These are phyloP conservation scores for Listrodromus nycthemerus DNA, from an alignment of 2,888 invertebrate species.

Conservation along the genomic window DNA sequence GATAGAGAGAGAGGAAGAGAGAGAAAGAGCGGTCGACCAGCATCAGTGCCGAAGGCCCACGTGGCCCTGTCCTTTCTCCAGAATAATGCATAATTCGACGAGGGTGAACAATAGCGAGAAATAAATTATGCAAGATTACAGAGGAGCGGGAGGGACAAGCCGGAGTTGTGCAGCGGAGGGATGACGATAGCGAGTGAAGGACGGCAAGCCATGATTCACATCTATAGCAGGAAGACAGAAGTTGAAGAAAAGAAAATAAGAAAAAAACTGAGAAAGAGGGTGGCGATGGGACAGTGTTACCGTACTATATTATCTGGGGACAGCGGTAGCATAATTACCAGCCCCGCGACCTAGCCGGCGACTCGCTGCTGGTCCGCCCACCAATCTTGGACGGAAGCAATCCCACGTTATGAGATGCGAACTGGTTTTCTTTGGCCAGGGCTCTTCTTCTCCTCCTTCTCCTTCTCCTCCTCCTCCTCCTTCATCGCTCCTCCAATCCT, in stretches of 20 bases:
- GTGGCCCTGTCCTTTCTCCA: conserved; percentile 67
- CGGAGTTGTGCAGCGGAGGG: conserved; percentile 35
- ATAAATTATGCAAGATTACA: conserved; percentile 85
- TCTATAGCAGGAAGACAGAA: conserved; percentile 33
- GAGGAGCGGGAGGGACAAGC: conserved; percentile 73
- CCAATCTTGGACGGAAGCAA: conserved; percentile 67
- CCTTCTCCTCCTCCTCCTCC: conserved; percentile 51
- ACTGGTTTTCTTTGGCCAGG: conserved; percentile 71
- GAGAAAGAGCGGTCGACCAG: conserved; percentile 32
- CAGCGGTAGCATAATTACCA: conserved; percentile 83
- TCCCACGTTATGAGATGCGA: conserved; percentile 78
- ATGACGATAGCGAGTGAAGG: conserved; percentile 46
- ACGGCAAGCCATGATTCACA: conserved; percentile 11
- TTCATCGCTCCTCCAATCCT: conserved; percentile 12
- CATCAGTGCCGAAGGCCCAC: conserved; percentile 29
- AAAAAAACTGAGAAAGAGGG: conserved; percentile 58
- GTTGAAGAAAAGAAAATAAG: conserved; percentile 19
- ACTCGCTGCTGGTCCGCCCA: conserved; percentile 62
- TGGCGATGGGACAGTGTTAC: conserved; percentile 67
- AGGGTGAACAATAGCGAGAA: conserved; percentile 81
- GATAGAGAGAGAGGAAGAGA: background rate
- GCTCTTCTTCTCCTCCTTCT: conserved; percentile 47
- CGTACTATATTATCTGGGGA: conserved; percentile 83
- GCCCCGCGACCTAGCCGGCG: conserved; percentile 60
- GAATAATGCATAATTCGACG: conserved; percentile 81